Conservation (phyloP, 2,888 invertebrate species). For the Mantis religiosa region DNA sequence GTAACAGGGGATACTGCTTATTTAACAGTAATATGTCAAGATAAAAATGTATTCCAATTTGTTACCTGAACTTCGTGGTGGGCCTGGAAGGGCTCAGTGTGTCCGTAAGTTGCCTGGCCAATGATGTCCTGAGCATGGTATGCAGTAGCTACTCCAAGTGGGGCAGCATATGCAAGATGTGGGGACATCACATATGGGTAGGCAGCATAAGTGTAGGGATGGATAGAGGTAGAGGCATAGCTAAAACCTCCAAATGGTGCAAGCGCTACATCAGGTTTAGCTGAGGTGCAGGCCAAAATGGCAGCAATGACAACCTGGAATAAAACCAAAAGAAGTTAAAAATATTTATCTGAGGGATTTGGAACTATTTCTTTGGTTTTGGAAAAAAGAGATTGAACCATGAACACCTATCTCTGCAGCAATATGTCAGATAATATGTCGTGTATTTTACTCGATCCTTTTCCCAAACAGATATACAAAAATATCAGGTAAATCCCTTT, state of each 20-base stretch:
- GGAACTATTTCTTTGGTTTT: too few relatives aligned
- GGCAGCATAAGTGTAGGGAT: not conserved
- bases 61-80: conserved; percentile 34
- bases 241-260: not conserved
- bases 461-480: too few relatives aligned
- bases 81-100: conserved; percentile 34
- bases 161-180: conserved; percentile 28
- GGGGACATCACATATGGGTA: not conserved
- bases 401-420: too few relatives aligned
- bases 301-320: conserved; percentile 55
- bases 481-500: too few relatives aligned
- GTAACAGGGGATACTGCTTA: too few relatives aligned
- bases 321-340: not conserved
- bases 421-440: too few relatives aligned
- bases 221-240: conserved; percentile 7
- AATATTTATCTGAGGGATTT: too few relatives aligned
- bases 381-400: too few relatives aligned
- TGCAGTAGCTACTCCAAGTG: conserved; percentile 29
- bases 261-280: conserved; percentile 34
- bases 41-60: not conserved
- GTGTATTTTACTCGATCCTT: too few relatives aligned
- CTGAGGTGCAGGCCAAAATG: conserved; percentile 43
- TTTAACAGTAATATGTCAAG: too few relatives aligned
- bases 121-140: conserved; percentile 36
- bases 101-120: conserved; percentile 37